Conservation (phyloP, 1,140 invertebrate species). For the Drosophila miranda region DNA sequence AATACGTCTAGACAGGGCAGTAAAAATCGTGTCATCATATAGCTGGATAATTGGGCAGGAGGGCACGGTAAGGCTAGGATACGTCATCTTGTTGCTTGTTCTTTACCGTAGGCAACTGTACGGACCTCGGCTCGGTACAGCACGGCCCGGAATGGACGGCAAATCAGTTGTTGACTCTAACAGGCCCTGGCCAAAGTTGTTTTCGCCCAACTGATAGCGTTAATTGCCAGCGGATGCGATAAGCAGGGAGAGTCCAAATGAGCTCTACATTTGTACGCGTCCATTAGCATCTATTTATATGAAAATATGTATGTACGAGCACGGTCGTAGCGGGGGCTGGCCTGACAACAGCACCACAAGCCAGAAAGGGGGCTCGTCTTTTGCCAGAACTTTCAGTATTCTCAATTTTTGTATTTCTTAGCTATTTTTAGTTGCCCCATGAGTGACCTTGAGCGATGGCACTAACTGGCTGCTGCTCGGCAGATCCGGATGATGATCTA, state of each 20-base stretch:
- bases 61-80: constrained; percentile 12
- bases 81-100: constrained; percentile 23
- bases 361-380: constrained; percentile 63
- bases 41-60: constrained; percentile 15
- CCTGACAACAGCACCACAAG: constrained; percentile 64
- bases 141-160: not conserved
- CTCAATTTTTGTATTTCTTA: constrained; percentile 2
- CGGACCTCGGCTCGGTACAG: constrained; percentile 4
- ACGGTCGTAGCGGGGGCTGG: constrained; percentile 35
- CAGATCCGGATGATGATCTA: not conserved
- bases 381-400: too few species aligned
- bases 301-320: constrained; percentile 21
- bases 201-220: constrained; percentile 69
- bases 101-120: constrained; percentile 53
- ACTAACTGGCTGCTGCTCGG: not conserved
- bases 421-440: constrained; percentile 42
- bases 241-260: constrained; percentile 50
- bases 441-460: constrained; percentile 38
- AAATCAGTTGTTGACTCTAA: constrained; percentile 48
- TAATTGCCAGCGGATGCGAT: constrained; percentile 75
- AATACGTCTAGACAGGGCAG: constrained; percentile 41
- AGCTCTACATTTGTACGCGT: constrained; percentile 28
- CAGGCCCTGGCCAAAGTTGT: constrained; percentile 52
- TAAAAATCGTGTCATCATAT: constrained; percentile 11
- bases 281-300: constrained; percentile 58